Base-by-base conservation (phyloP, 2,113 vertebrate genomes). In the Zosterops lateralis region DNA sequence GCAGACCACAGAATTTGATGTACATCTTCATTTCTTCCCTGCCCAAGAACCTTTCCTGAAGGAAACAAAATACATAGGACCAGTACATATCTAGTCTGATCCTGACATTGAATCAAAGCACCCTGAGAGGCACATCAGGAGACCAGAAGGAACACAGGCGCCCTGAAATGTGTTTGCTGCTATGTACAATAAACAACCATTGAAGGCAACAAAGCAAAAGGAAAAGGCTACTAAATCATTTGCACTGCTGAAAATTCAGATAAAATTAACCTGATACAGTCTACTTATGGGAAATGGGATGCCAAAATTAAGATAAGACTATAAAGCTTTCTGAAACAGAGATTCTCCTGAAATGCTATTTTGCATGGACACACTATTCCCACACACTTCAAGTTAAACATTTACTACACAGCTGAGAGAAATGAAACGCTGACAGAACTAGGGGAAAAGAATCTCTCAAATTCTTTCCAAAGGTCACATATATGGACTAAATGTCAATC, bases 81-180 rank as follows among this genome's bases (percentile, higher is more conserved):
- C 11, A 45, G 18, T 11, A 7, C 17, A 14, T 20, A 72, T 13
- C 26, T 32, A 25, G 9, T 68, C 26, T 74, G 17, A 36, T 24
- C 9, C 48, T 14, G 26, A 60, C 29, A 51, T 2, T 10, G 32
- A 72, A 47, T 32, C 17, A 61, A 51, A 78, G 51, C 10, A 54
- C 12, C 1, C 32, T 48, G 48, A 10, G 26, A 54, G n/a, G 26
- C 3, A 3, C 4, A 19, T 22, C 1, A 7, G 14, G 38, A 76
- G 5, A 76, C 26, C 8, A 48, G 36, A 48, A 80, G 2, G 36
- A 72, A 16, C 32, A 34, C 2, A 7, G 8, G 19, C 1, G 0
- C 61, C 28, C 22, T 40, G 36, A 45, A 86, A 61, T 28, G 13
- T 22, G 31, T 70, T 25, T 18, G 16, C 40, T 60, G 53, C 78